phyloP scores from a whole-genome alignment of 2,888 invertebrate genomes.

The Trissolcus brochymenae region DNA sequence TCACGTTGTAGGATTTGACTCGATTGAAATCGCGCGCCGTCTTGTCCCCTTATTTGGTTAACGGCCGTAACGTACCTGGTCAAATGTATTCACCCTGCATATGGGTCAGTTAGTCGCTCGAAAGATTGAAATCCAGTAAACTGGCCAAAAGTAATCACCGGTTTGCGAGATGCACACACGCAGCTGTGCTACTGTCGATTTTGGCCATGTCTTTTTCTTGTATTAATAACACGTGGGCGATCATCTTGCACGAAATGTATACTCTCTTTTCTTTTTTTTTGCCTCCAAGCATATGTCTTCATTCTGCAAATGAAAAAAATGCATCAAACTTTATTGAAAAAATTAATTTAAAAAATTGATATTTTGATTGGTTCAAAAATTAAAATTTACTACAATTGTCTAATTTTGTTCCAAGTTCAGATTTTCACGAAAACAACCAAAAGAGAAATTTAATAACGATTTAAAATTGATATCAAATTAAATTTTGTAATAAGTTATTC shows the following conservation, averaged over 20 bases:
- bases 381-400: too few species aligned
- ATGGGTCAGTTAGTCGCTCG: constrained; percentile 51
- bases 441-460: too few species aligned
- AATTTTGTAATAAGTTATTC: too few species aligned
- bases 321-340: too few species aligned
- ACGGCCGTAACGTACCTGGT: constrained; percentile 41
- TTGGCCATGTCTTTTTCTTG: constrained; percentile 15
- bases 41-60: constrained; percentile 55
- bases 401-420: too few species aligned
- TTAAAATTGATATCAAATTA: too few species aligned
- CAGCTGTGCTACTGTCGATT: constrained; percentile 32
- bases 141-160: constrained; percentile 45
- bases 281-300: too few species aligned
- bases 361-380: too few species aligned
- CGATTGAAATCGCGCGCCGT: constrained; percentile 32
- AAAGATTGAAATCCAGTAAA: constrained; percentile 55
- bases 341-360: too few species aligned
- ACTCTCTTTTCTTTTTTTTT: too few species aligned
- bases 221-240: constrained; percentile 34
- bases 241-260: not conserved
- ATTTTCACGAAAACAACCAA: too few species aligned
- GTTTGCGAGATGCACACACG: constrained; percentile 29
- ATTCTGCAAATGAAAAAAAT: too few species aligned
- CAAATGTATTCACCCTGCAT: constrained; percentile 50
- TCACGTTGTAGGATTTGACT: constrained; percentile 32